Evolutionary conservation across 2,888 invertebrate genomes (phyloP).

Genomic region (Cheilosia grossa): DNA sequence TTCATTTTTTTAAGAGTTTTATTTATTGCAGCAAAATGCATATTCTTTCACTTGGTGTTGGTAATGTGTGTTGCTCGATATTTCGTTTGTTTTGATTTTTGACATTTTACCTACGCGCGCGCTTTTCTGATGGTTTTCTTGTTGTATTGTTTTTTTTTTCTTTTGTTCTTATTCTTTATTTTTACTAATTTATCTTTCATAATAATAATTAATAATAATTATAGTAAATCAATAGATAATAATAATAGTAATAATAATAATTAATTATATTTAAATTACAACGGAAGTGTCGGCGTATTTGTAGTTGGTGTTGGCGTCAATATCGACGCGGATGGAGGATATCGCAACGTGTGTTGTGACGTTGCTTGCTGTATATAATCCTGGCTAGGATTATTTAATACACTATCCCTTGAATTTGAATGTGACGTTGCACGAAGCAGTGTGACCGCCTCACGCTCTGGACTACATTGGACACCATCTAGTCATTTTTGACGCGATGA

Average conservation of each 20-base stretch:
- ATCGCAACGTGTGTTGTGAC: slow-evolving; percentile 84
- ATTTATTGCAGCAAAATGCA: slow-evolving; percentile 64
- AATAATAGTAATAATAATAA: slow-evolving; percentile 75
- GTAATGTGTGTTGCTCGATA: slow-evolving; percentile 28
- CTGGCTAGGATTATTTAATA: slow-evolving; percentile 84
- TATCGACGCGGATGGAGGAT: slow-evolving; percentile 84
- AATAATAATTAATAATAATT: slow-evolving; percentile 80
- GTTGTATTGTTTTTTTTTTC: slow-evolving; percentile 48
- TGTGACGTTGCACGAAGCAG: slow-evolving; percentile 86
- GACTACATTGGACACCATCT: slow-evolving; percentile 88
- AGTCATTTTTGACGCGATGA: slow-evolving; percentile 95
- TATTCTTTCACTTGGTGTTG: slow-evolving; percentile 15
- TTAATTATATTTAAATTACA: slow-evolving; percentile 81
- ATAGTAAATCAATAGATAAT: slow-evolving; percentile 79
- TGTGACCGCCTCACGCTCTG: slow-evolving; percentile 87
- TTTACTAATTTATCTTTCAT: slow-evolving; percentile 75
- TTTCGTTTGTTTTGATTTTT: slow-evolving; percentile 27
- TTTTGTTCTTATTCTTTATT: slow-evolving; percentile 42
- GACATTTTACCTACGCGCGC: slow-evolving; percentile 55
- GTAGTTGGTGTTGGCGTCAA: slow-evolving; percentile 84
- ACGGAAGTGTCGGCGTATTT: slow-evolving; percentile 84
- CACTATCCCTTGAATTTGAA: slow-evolving; percentile 86
- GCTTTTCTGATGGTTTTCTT: slow-evolving; percentile 44
- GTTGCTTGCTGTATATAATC: slow-evolving; percentile 84
- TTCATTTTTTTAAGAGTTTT: slow-evolving; percentile 32